Conservation (phyloP, 1,140 invertebrate genomes). For the Sycophaga agraensis region DNA sequence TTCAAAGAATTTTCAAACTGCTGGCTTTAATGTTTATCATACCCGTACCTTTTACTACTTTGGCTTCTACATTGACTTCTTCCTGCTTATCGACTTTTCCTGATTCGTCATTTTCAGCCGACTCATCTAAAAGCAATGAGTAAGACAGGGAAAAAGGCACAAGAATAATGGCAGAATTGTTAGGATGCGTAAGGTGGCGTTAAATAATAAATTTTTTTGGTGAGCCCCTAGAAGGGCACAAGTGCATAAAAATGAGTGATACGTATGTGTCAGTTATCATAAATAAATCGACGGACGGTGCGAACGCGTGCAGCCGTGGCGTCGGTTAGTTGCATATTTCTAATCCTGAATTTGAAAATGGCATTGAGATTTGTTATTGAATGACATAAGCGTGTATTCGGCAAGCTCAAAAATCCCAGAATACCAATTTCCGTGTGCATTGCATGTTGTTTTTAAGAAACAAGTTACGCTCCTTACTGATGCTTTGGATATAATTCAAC, state of each 20-base stretch:
- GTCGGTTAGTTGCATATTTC: no score
- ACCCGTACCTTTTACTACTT: conserved; percentile 28
- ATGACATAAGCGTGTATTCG: neutral
- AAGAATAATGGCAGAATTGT: conserved; percentile 16
- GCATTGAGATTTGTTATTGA: conserved; percentile 17
- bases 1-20: conserved; percentile 29
- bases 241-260: conserved; percentile 19
- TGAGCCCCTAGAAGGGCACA: neutral
- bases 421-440: conserved; percentile 26
- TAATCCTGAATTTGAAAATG: conserved; percentile 7
- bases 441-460: conserved; percentile 14
- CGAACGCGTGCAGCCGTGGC: no score
- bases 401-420: conserved; percentile 29
- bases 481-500: no score
- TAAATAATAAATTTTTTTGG: no score
- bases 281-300: no score
- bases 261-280: neutral
- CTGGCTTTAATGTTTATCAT: conserved; percentile 11
- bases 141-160: conserved; percentile 28
- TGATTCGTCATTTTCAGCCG: conserved; percentile 29
- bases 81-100: conserved; percentile 30
- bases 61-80: conserved; percentile 26
- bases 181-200: neutral
- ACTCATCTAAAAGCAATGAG: conserved; percentile 33
- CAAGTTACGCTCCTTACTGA: conserved; percentile 8